These are phyloP conservation scores for Marasmarcha lunaedactyla DNA, from an alignment of 2,888 invertebrate species.

Conservation along the genomic window DNA sequence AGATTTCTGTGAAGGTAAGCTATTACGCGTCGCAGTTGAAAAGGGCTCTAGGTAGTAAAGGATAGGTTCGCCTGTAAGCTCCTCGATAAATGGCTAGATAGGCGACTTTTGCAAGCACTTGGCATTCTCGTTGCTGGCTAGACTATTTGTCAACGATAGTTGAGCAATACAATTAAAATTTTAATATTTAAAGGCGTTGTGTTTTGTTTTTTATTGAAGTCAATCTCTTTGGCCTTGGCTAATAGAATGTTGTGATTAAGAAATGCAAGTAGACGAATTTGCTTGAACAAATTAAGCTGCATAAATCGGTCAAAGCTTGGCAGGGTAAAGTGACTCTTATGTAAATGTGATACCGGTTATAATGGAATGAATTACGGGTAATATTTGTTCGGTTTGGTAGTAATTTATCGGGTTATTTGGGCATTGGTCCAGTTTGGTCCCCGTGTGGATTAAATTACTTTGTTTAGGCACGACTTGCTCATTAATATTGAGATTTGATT, in stretches of 20 bases:
- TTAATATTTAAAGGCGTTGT: conserved; percentile 19
- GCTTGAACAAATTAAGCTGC: neutral
- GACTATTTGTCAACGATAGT: conserved; percentile 45
- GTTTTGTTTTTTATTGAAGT: conserved; percentile 19
- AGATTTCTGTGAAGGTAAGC: conserved; percentile 42
- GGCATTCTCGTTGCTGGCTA: conserved; percentile 36
- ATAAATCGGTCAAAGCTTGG: neutral
- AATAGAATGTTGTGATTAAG: neutral
- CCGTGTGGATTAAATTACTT: neutral
- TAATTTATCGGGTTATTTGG: neutral
- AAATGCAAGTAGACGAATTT: neutral
- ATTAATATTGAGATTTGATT: too few species aligned
- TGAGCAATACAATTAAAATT: conserved; percentile 29
- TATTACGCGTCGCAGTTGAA: conserved; percentile 31
- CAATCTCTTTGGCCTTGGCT: conserved; percentile 26
- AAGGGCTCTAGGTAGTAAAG: conserved; percentile 31
- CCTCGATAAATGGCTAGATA: conserved; percentile 37
- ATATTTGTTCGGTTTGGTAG: neutral
- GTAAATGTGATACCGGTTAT: neutral
- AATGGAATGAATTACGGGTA: neutral
- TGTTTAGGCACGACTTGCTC: neutral
- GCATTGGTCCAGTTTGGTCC: neutral
- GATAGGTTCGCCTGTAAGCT: conserved; percentile 28
- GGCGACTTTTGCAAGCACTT: conserved; percentile 43
- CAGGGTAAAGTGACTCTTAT: neutral